phyloP scores from a whole-genome alignment of 2,888 invertebrate species.

The Agrotis ipsilon region DNA sequence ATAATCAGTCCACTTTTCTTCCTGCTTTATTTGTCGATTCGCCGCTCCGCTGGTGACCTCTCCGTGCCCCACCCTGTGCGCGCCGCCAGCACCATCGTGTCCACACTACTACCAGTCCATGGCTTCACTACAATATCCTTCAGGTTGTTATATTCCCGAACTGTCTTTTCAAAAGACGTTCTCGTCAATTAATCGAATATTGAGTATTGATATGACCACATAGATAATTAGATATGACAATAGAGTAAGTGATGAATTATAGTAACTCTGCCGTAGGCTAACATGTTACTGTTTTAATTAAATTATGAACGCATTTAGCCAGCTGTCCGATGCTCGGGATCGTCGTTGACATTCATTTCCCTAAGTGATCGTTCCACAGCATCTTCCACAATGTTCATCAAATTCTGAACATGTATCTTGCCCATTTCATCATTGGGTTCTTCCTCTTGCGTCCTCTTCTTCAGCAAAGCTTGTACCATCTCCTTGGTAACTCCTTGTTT shows the following conservation, averaged over 20 bases:
- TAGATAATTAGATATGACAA: constrained; percentile 47
- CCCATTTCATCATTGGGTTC: constrained; percentile 55
- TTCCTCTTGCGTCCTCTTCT: constrained; percentile 47
- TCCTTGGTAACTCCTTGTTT: constrained; percentile 55
- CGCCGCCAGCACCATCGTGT: constrained; percentile 16
- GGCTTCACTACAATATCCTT: constrained; percentile 23
- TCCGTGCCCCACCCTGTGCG: neutral
- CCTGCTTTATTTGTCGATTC: constrained; percentile 23
- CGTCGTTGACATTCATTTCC: constrained; percentile 39
- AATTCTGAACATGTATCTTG: constrained; percentile 54
- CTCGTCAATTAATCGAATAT: constrained; percentile 28
- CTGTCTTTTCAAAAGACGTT: constrained; percentile 26
- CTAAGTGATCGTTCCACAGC: constrained; percentile 53
- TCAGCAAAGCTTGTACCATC: constrained; percentile 54
- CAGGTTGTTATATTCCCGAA: constrained; percentile 23
- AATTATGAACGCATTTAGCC: constrained; percentile 27
- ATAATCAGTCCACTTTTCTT: constrained; percentile 48
- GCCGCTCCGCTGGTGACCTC: neutral
- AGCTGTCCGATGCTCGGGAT: constrained; percentile 39
- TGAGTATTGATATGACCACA: constrained; percentile 53
- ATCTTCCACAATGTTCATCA: constrained; percentile 55
- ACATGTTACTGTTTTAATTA: constrained; percentile 27
- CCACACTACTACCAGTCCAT: constrained; percentile 35
- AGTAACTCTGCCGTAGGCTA: constrained; percentile 29
- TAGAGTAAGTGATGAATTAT: constrained; percentile 30